phyloP scores from a whole-genome alignment of 1,140 invertebrate genomes.

The Teleopsis dalmanni region DNA sequence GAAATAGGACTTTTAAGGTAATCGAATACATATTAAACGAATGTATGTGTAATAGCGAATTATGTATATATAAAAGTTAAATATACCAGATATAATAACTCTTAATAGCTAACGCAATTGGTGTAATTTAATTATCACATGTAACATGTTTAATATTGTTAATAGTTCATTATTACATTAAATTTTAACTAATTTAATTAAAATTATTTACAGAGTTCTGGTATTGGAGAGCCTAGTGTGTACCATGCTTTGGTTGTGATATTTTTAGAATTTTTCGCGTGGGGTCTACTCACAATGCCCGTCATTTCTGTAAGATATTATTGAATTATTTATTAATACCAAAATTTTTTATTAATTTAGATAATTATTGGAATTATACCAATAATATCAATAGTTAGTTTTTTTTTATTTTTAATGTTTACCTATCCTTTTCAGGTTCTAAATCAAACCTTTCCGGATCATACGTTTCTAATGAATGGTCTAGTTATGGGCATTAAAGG shows the following conservation, averaged over 20 bases:
- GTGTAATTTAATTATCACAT: not conserved
- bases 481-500: constrained; percentile 98
- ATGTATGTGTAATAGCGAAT: too few species aligned
- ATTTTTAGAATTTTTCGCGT: constrained; percentile 99
- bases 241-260: constrained; percentile 98
- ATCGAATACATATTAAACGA: too few species aligned
- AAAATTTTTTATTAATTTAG: not conserved
- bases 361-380: not conserved
- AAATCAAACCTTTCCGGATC: constrained; percentile 96
- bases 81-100: not conserved
- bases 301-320: constrained; percentile 83
- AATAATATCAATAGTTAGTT: too few species aligned
- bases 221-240: constrained; percentile 87
- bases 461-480: constrained; percentile 99
- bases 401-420: not conserved
- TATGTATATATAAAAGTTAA: too few species aligned
- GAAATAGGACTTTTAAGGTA: too few species aligned
- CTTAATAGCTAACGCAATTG: not conserved
- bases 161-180: not conserved
- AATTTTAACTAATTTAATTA: not conserved
- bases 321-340: not conserved
- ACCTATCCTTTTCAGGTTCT: constrained; percentile 57
- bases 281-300: constrained; percentile 96
- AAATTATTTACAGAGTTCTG: constrained; percentile 50
- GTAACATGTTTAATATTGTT: not conserved